These are phyloP conservation scores for Paedocypris sp. DNA, from an alignment of 2,113 vertebrate genomes.

Conservation along the genomic window DNA sequence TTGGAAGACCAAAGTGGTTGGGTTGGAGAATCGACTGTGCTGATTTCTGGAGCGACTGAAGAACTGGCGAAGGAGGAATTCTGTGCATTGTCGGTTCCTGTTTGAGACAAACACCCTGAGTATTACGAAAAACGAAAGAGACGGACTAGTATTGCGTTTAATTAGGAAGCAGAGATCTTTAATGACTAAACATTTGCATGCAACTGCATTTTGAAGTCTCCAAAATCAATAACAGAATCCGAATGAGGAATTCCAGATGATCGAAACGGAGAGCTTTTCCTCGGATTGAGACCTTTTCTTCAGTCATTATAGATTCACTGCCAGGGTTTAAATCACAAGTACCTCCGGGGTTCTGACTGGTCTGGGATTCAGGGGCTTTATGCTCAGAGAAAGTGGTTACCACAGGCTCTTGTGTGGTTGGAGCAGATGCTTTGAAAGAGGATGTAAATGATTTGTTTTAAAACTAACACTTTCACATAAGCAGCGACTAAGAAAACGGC, in stretches of 20 bases:
- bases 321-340: background rate
- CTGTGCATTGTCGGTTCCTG: background rate
- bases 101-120: background rate
- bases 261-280: background rate
- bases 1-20: background rate
- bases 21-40: background rate
- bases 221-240: background rate
- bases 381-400: background rate
- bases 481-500: background rate
- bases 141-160: too few species aligned
- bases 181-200: background rate
- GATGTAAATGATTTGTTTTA: background rate
- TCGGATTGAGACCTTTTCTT: background rate
- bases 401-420: constrained; percentile 6
- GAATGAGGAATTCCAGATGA: background rate
- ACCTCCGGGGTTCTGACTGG: background rate
- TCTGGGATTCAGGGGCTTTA: background rate
- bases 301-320: constrained; percentile 13
- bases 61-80: background rate
- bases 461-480: background rate
- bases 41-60: background rate
- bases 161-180: constrained; percentile 6
- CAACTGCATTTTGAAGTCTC: background rate
- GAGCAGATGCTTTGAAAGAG: constrained; percentile 3
- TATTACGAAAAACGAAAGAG: too few species aligned